Conservation (phyloP, 1,140 invertebrate genomes). For the Rhagoletis pomonella region DNA sequence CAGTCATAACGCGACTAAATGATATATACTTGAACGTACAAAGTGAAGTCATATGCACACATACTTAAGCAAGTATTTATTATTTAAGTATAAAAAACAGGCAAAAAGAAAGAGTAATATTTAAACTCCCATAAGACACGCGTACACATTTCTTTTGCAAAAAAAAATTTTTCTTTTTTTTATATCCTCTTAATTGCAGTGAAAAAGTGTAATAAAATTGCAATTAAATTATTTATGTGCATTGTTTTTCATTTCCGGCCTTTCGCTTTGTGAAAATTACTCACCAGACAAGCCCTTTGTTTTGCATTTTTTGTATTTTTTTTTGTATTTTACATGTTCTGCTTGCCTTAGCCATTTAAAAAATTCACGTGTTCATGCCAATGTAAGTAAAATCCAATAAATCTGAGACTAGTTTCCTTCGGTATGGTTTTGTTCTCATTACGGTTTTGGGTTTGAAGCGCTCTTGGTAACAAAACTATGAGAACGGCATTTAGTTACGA, state of each 20-base stretch:
- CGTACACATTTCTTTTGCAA: neutral
- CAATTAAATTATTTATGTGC: neutral
- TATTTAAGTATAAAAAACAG: no score
- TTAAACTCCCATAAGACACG: neutral
- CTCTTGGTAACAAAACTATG: no score
- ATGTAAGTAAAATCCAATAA: no score
- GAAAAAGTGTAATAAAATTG: neutral
- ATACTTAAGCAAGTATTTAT: neutral
- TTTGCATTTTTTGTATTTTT: neutral
- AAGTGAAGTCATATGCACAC: neutral
- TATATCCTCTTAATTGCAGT: neutral
- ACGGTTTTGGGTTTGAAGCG: no score
- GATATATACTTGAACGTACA: neutral
- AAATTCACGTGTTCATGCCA: no score
- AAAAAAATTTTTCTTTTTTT: neutral
- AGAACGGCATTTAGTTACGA: no score
- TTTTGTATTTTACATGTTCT: neutral
- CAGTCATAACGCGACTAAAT: constrained; percentile 13
- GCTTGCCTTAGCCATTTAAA: neutral
- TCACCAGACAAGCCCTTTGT: neutral
- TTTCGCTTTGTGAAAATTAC: neutral
- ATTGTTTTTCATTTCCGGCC: constrained; percentile 25
- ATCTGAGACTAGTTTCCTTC: no score
- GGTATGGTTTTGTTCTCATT: no score
- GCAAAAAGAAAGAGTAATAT: no score